A percentile compares a stretch with the other conserved stretches of the same genome.
phyloP scores from a whole-genome alignment of 2,888 invertebrate genomes.

The Pristionchus arcanus region DNA sequence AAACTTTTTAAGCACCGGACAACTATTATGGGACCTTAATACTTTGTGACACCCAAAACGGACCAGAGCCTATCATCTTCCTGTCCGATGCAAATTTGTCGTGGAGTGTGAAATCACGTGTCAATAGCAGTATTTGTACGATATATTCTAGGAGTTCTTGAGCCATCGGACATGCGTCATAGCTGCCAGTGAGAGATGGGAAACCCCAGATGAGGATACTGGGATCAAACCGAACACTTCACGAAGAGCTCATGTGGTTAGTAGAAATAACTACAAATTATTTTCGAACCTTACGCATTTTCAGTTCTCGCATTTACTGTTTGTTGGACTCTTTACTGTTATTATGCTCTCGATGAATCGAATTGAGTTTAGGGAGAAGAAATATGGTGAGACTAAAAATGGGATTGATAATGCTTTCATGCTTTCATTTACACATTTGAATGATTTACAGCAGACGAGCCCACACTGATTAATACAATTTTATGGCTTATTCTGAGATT shows the following conservation, averaged over 20 bases:
- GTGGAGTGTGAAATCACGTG: no score
- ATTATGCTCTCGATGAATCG: not conserved
- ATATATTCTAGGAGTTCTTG: not conserved
- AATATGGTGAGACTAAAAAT: not conserved
- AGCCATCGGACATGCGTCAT: not conserved
- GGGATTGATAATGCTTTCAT: no score
- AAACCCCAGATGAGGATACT: not conserved
- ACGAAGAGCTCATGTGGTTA: not conserved
- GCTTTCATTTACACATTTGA: no score
- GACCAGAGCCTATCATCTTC: no score
- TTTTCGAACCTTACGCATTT: not conserved
- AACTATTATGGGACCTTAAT: no score
- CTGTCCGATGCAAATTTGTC: no score
- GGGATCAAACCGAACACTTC: not conserved
- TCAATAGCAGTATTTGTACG: no score
- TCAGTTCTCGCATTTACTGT: not conserved
- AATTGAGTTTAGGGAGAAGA: not conserved
- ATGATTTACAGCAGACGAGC: no score
- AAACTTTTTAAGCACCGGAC: no score
- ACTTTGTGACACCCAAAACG: no score
- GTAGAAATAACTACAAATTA: not conserved
- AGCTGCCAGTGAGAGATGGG: not conserved
- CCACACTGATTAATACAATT: not conserved
- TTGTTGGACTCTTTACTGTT: not conserved
- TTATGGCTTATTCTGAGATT: not conserved